Evolutionary conservation across 2,797 vertebrate species (phyloP), one percentile per base, ranked within the genome.

Genomic region (Sarcoramphus papa): DNA sequence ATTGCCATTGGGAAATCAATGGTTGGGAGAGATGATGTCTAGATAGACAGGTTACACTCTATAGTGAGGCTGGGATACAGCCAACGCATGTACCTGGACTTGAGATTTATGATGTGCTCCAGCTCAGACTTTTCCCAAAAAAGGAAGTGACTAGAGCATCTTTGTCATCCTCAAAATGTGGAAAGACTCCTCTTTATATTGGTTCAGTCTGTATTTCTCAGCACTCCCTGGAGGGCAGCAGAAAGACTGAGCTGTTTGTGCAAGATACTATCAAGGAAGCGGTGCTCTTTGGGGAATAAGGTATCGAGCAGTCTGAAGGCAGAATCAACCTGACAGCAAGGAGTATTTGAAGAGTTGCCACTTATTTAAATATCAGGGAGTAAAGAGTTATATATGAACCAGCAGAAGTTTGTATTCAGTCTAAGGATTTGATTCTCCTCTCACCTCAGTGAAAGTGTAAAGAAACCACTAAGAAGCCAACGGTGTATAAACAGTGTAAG

Each of bases 351-450:
- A 80, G 64, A 91, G 37, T 21, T 89, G 70, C 48, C 79, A 67
- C 62, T 69, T 72, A 50, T 79, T 82, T 59, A 85, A 76, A 43
- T 54, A 93, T 50, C 68, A 94, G 53, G 88, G 50, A 54, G 24
- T 10, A 43, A n/a, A 59, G 45, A 75, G 64, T 60, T 89, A 48
- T n/a, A 68, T 65, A 31, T 40, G 64, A 95, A 72, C 27, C 15
- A 89, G 72, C 30, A 74, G 41, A 87, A 53, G 50, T 54, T 92
- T 94, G 50, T 91, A 37, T 91, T 80, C 67, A 77, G 10, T 35
- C 56, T 82, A 51, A 94, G 53, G 64, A 75, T 87, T 87, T 92
- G 78, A 73, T 93, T 93, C 64, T 86, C 63, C 76, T 92, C 67
- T 91, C 85, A 87, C 64, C 41, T 70, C 70, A 51, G 30, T 50